Base-by-base conservation (phyloP, 1,140 invertebrate species). In the Listronotus oregonensis region DNA sequence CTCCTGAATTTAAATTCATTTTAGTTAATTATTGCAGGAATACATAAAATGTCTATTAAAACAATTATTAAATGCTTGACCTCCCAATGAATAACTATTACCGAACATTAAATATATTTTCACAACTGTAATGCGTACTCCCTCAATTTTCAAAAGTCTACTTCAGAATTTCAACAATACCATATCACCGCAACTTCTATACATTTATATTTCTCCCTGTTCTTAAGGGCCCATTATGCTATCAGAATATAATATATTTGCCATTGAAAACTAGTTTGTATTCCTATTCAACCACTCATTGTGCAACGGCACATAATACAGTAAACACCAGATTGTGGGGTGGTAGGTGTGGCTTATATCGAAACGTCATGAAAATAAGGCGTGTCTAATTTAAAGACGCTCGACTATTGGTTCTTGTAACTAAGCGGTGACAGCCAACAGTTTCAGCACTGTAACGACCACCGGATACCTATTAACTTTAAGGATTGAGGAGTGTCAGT, bases 221-320 rank as follows among this genome's bases (percentile, higher is more conserved):
- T 70, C 72, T 67, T 72, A 58, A 67, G 65, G 60, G 55, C 60
- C 62, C 65, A 70, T 71, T 73, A 72, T 71, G 71, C 68, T 70
- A 75, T 67, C 72, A 59, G 71, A 65, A 67, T 72, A 71, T 72
- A 74, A 73, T 73, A 72, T 73, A 72, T 71, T 74, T 74, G 65
- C 72, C 69, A 74, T 75, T 75, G 64, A 76, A 73, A 71, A 74
- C 73, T 75, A 75, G 74, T 76, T 76, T 77, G 74, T 77, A 77
- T 77, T 77, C 73, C 73, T 77, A 77, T 77, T 76, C 72, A 74
- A 58, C 69, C 58, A 43, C 66, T 69, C 70, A 75, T 74, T 73
- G 73, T 74, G 73, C 70, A 64, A 69, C 66, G 61, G 68, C 66
- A 76, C 71, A 76, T 76, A 74, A 77, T 74, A 77, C 73, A 75